Base-by-base conservation (phyloP, 2,797 vertebrate species). In the Phrynocephalus forsythii region DNA sequence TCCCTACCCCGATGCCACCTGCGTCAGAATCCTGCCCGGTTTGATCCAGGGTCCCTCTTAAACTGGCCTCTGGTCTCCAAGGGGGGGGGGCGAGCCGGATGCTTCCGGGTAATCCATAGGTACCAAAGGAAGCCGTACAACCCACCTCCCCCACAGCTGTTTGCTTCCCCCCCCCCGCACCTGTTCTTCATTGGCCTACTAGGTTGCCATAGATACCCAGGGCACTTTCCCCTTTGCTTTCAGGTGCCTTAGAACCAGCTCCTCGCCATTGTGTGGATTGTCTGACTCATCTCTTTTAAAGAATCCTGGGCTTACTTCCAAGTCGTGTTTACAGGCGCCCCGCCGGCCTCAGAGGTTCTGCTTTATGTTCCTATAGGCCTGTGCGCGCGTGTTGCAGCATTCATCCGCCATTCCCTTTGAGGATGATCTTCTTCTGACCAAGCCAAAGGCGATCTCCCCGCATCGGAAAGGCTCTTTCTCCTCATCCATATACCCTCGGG, bases 311-410 rank as follows among this genome's bases (percentile, higher is more conserved):
- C 67, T 50, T 20, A 28, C 24, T 79, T n/a, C 38, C n/a, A 30
- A 7, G 82, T 5, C 80, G 11, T 20, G 26, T 72, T 72, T 79
- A 84, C 69, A 38, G 50, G 82, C 44, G 30, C 71, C 11, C 20
- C 22, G 28, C 13, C 67, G 26, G 28, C 72, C 72, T 20, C 2
- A 30, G 15, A 30, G 22, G 82, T 87, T 84, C 92, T 71, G 87
- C 92, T 91, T 91, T 93, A 90, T 75, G 60, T 16, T 63, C 56
- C 56, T 60, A 9, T 60, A 60, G 9, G 56, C 15, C 9, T 20
- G 60, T 63, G 60, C 13, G 60, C 18, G 60, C 20, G 60, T 63
- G 60, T 63, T 63, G 15, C 18, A 18, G 15, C 60, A 11, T 63
- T 18, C 5, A 63, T 63, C 60, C 60, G 20, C 18, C 60, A 18